A percentile compares a stretch with the other conserved stretches of the same genome.
Conservation (phyloP, 1,140 invertebrate genomes). For the Octopus bimaculoides region DNA sequence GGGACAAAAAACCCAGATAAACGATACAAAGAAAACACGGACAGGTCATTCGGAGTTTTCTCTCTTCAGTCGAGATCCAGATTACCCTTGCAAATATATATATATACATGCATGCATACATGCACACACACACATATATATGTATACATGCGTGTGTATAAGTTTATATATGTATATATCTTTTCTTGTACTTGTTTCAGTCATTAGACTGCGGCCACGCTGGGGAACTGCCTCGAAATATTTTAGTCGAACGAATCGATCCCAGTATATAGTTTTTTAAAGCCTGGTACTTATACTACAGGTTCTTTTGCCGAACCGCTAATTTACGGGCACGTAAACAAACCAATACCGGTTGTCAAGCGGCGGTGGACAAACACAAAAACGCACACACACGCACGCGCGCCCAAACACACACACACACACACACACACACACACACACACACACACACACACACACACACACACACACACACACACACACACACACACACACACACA, state of each 20-base stretch:
- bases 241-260: too few relatives aligned
- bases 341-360: too few relatives aligned
- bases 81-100: not conserved
- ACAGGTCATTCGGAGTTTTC: too few relatives aligned
- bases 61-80: too few relatives aligned
- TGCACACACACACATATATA: not conserved
- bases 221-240: too few relatives aligned
- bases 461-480: conserved; percentile 14
- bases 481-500: conserved; percentile 13
- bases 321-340: too few relatives aligned
- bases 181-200: not conserved
- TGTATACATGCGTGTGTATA: not conserved
- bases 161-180: not conserved
- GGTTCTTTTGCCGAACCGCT: too few relatives aligned
- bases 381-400: not conserved
- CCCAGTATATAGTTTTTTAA: too few relatives aligned
- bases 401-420: conserved; percentile 15
- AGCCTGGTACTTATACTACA: too few relatives aligned
- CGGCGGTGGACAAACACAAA: not conserved
- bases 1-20: too few relatives aligned
- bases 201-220: too few relatives aligned
- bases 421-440: conserved; percentile 13
- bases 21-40: too few relatives aligned
- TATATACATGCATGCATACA: not conserved
- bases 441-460: conserved; percentile 20